phyloP scores from a whole-genome alignment of 2,113 vertebrate species.

The Gallinago paraguaiae region DNA sequence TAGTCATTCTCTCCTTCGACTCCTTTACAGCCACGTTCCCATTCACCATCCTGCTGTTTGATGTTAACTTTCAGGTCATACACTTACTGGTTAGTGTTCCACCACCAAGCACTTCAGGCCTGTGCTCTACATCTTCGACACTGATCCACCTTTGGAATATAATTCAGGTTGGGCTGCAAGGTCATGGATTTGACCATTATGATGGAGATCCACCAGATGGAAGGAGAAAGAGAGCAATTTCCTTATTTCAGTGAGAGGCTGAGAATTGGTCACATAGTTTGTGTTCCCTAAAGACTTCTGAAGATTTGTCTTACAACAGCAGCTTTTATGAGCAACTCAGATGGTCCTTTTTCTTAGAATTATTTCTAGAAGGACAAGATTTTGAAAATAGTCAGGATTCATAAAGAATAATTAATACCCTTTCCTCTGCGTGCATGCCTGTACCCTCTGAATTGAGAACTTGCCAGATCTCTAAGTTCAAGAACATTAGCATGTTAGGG shows the following conservation, averaged over 20 bases:
- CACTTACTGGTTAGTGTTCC: not conserved
- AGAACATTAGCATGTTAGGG: not conserved
- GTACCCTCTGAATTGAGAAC: not conserved
- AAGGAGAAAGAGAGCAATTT: not conserved
- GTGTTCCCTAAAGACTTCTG: not conserved
- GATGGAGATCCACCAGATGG: not conserved
- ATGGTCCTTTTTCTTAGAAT: not conserved
- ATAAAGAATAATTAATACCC: not conserved
- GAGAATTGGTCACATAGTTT: not conserved
- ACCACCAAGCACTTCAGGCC: not conserved
- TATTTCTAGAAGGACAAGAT: not conserved
- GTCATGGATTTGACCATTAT: not conserved
- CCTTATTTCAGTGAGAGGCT: not conserved
- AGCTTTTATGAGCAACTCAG: not conserved
- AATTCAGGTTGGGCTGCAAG: not conserved
- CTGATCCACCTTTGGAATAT: not conserved
- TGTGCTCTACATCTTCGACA: not conserved
- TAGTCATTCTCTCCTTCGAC: not conserved
- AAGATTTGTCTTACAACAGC: not conserved
- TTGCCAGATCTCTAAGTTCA: not conserved
- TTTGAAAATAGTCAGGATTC: not conserved
- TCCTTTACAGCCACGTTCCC: not conserved
- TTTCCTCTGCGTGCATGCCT: not conserved
- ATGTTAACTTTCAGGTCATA: not conserved
- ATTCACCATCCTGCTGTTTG: not conserved